These are phyloP conservation scores for Psittacus erithacus DNA, from an alignment of 2,113 vertebrate genomes.

Conservation along the genomic window DNA sequence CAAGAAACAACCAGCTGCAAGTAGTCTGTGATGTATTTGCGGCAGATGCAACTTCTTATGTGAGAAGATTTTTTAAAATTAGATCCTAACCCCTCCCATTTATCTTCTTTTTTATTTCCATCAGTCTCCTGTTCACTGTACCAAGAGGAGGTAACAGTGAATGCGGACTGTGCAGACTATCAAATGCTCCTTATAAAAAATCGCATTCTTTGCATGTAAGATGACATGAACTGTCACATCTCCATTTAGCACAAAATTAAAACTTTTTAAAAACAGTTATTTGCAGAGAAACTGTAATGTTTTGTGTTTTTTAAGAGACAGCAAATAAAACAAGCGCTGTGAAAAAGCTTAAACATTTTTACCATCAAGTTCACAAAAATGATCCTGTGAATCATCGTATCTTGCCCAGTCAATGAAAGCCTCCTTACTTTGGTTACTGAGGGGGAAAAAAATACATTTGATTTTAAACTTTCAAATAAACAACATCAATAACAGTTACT, in stretches of 20 bases:
- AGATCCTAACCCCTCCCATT: not conserved
- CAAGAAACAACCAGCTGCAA: not conserved
- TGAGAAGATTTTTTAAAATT: not conserved
- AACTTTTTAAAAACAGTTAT: not conserved
- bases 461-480: conserved; percentile 15
- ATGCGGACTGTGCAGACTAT: not conserved
- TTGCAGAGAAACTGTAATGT: not conserved
- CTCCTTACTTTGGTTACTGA: conserved; percentile 93
- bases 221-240: not conserved
- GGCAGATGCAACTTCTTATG: not conserved
- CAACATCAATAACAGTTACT: not conserved
- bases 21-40: not conserved
- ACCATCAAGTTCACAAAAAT: conserved; percentile 98
- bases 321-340: not conserved
- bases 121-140: not conserved
- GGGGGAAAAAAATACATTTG: not conserved
- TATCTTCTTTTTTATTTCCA: not conserved
- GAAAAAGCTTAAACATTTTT: conserved; percentile 65
- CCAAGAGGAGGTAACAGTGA: not conserved
- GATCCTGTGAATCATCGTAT: conserved; percentile 96
- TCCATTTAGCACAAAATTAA: not conserved
- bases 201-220: not conserved
- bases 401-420: conserved; percentile 97
- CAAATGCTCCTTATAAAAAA: not conserved
- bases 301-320: not conserved